Evolutionary conservation across 2,888 invertebrate species (phyloP), one percentile per base, ranked within the genome.

Genomic region (Ophion ellenae): DNA sequence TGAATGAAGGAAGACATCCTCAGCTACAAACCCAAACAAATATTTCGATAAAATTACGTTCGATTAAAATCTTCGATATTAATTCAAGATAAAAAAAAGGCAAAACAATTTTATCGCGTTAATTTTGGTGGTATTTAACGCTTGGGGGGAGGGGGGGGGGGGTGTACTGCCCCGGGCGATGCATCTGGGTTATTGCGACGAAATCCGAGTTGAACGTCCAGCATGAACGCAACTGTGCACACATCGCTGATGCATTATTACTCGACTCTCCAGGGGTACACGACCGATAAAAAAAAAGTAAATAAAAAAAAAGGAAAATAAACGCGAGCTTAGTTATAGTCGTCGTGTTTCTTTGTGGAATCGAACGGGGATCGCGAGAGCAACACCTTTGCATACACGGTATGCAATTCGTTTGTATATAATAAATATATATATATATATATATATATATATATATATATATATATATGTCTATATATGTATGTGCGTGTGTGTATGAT

Each of bases 331-430:
- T 64, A 45, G 45, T 45, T 28, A 67, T 20, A 67, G 71, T 45
- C 70, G 70, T 76, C 53, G 57, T 66, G 70, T 47, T 71, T 79
- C 85, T 85, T 83, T 82, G 79, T 85, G 66, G 70, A 85, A 75
- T 79, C 78, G 78, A 67, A 70, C 66, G 57, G 14, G 70, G 61
- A 57, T 53, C 20, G 70, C 71, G 74, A 70, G 80, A 63, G 85
- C 78, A 63, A 67, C 64, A 67, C 71, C 69, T 76, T 83, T 76
- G 75, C 59, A 78, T 67, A 70, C 70, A 67, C 75, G 75, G 20
- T 53, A 64, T 76, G 64, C 45, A 45, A 36, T 73, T 24, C 24
- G 17, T 69, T 67, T 47, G 47, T 47, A 47, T 47, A 47, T 47
- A 14, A 47, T 4, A 32, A 32, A 32, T 4, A 32, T 32, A 32